Base-by-base conservation (phyloP, 2,888 invertebrate species). In the Protophormia terraenovae region DNA sequence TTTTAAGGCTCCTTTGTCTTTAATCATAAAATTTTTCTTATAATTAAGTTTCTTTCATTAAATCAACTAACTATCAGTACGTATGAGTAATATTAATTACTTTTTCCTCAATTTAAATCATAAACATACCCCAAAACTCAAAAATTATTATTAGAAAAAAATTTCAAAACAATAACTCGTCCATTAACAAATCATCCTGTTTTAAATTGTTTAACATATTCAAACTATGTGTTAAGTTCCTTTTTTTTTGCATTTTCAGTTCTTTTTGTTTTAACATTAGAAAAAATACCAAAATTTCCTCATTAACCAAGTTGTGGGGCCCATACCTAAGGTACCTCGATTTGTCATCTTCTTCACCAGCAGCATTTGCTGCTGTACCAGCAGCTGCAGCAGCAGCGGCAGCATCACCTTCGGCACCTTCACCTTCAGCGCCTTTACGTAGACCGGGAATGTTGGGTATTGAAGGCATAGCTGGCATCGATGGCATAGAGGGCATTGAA, bases 271-370 rank as follows among this genome's bases (percentile, higher is more conserved):
- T 32, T 64, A n/a, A n/a, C n/a, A n/a, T 24, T 41, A 60, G 81
- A 67, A 85, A 87, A 86, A 87, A 89, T 89, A 89, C 88, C 89
- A 89, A 88, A 88, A 92, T 92, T 92, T 92, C 92, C 90, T 92
- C 93, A 92, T 92, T 92, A 93, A 91, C 73, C 73, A 85, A 85
- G 85, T 90, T 92, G 92, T 90, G 88, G 89, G 94, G 94, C 95
- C 95, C 95, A 94, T 95, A 95, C 95, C 95, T 95, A 95, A 94
- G 95, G 94, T 95, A 96, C 96, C 96, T 96, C 93, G 96, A 96
- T 94, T 97, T 96, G 94, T 97, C 97, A 93, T 97, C 97, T 93
- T 97, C 97, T 90, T 97, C 97, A 88, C 87, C 87, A 92, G 89
- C 90, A 86, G 88, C 89, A 84, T 88, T 88, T 69, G 88, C 88